phyloP scores from a whole-genome alignment of 2,113 vertebrate species.

The Lagopus muta region DNA sequence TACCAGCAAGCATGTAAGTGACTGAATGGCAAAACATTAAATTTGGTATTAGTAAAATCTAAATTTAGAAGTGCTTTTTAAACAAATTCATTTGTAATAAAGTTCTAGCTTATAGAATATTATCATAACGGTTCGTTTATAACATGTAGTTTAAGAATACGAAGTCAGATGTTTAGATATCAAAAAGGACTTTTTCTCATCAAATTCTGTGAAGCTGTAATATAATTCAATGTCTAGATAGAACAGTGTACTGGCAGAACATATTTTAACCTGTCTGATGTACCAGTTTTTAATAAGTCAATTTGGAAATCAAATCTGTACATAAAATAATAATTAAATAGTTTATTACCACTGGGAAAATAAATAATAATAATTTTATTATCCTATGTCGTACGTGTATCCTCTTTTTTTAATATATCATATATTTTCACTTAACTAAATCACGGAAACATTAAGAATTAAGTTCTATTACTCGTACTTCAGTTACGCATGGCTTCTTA shows the following conservation, averaged over 20 bases:
- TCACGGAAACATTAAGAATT: not conserved
- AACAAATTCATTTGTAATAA: not conserved
- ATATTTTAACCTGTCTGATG: not conserved
- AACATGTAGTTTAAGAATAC: not conserved
- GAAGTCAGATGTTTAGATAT: not conserved
- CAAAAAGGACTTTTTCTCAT: not conserved
- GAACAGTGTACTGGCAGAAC: not conserved
- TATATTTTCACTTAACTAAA: not conserved
- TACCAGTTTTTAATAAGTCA: not conserved
- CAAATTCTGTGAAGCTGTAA: not conserved
- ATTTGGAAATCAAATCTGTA: not conserved
- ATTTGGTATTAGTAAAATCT: not conserved
- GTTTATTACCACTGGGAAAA: not conserved
- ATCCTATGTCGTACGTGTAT: not conserved
- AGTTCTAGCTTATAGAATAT: not conserved
- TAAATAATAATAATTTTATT: too few species aligned
- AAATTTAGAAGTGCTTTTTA: not conserved
- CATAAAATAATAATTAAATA: not conserved
- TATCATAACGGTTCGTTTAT: not conserved
- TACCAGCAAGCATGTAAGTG: not conserved
- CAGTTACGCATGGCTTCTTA: rapidly evolving
- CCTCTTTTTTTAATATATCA: not conserved
- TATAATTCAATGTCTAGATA: not conserved
- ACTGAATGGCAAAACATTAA: not conserved
- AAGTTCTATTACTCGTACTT: not conserved